Evolutionary conservation across 2,888 invertebrate genomes (phyloP), one percentile per base, ranked within the genome.

Genomic region (Drosophila multiciliata): DNA sequence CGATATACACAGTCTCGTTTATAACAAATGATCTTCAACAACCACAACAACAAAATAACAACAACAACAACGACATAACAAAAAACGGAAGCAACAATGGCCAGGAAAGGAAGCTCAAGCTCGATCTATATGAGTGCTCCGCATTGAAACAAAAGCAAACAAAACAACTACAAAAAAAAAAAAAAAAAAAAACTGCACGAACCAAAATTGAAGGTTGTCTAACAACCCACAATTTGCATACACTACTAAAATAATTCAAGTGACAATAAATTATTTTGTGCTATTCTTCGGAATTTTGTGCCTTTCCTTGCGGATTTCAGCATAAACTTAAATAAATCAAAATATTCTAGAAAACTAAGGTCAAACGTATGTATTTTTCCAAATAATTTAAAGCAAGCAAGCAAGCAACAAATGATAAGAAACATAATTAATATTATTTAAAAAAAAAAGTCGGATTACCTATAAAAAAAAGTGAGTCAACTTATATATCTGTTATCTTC

Each of bases 1-100:
- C 76, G 64, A 83, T 75, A 80, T 80, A 76, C 80, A 80, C 82
- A 84, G 68, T 63, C 62, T 71, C 80, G 60, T 67, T 52, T 65
- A 73, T 84, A 73, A 88, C 69, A 73, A 84, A 87, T 87, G 88
- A 87, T 89, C 75, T 89, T 81, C 59, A 66, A 73, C 38, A 55
- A 55, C 38, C n/a, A 12, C 11, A 65, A 65, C 29, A 58, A 58
- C 45, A 42, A 35, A 66, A 26, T 26, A 50, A 49, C 23, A 33
- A 52, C 29, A 33, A 52, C 29, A 23, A 23, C 23, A 36, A 26
- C 36, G 35, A 48, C 50, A 59, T 29, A 67, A 76, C 62, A 69
- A 48, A 36, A 80, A 88, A 88, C 83, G 83, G 89, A 84, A 89
- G 80, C 87, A 82, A 68, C 62, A 75, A 65, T 54, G 65, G 45